Conservation (phyloP, 2,113 vertebrate species). For the Calonectris borealis region DNA sequence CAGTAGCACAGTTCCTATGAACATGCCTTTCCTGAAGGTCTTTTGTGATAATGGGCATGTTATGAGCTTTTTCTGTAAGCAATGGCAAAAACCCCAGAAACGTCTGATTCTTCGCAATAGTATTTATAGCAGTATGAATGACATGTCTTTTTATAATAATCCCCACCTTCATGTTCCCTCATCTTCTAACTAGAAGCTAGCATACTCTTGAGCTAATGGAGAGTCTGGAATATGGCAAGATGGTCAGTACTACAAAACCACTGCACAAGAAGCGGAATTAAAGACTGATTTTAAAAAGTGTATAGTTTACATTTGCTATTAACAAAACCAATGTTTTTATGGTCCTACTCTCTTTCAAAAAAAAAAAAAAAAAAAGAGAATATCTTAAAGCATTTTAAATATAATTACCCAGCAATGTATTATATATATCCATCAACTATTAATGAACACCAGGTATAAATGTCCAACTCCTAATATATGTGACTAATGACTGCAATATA, state of each 20-base stretch:
- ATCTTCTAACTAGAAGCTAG: background rate
- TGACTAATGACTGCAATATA: slow-evolving; percentile 41
- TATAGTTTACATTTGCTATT: background rate
- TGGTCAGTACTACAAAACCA: background rate
- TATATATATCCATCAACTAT: slow-evolving; percentile 13
- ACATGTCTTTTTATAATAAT: background rate
- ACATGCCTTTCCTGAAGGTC: background rate
- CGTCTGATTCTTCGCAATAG: background rate
- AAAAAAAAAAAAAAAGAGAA: background rate
- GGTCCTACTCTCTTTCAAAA: background rate
- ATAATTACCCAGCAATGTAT: background rate
- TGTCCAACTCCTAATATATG: background rate
- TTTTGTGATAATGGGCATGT: background rate
- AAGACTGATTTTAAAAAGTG: background rate
- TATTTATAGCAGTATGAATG: background rate
- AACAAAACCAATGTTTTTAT: background rate
- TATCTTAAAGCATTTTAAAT: background rate
- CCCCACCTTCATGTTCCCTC: background rate
- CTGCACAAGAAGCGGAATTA: background rate
- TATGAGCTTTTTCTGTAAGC: background rate
- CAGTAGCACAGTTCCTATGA: background rate
- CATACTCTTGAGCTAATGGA: background rate
- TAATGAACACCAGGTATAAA: slow-evolving; percentile 53
- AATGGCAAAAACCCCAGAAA: background rate
- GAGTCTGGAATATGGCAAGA: background rate